A percentile compares a stretch with the other conserved stretches of the same genome.
Evolutionary conservation across 2,888 invertebrate genomes (phyloP).

Genomic region (Acleris emargana): DNA sequence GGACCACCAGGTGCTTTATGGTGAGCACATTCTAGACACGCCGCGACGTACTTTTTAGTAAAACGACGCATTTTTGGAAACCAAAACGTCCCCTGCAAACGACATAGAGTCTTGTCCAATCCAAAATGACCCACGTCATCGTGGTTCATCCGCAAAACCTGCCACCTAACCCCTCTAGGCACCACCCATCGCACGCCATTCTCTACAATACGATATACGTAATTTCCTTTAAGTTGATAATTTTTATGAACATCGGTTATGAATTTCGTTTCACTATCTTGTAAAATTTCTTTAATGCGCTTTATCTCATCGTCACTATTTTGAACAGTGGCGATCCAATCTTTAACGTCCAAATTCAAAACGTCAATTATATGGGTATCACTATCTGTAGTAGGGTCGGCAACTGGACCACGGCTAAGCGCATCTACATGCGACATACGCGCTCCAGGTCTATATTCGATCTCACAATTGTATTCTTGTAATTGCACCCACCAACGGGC

Average conservation of each 20-base stretch:
- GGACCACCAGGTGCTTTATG: conserved; percentile 40
- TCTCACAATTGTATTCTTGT: not conserved
- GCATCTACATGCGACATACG: not conserved
- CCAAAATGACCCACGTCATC: conserved; percentile 41
- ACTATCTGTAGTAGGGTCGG: conserved; percentile 38
- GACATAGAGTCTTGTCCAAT: conserved; percentile 41
- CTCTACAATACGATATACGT: not conserved
- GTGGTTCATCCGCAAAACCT: conserved; percentile 38
- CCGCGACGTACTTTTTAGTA: conserved; percentile 40
- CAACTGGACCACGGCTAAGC: not conserved
- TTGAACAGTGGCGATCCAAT: conserved; percentile 8
- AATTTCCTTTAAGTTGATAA: not conserved
- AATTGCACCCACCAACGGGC: not conserved
- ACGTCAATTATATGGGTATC: conserved; percentile 33
- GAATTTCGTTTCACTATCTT: conserved; percentile 38
- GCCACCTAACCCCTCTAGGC: conserved; percentile 39
- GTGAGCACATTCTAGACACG: conserved; percentile 42
- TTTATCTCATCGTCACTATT: conserved; percentile 31
- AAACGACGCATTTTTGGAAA: conserved; percentile 43
- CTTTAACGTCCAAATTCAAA: not conserved
- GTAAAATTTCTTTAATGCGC: conserved; percentile 39
- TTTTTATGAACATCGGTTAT: not conserved
- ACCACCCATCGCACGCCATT: conserved; percentile 2
- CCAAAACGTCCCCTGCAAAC: conserved; percentile 41
- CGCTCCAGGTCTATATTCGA: not conserved